Base-by-base conservation (phyloP, 2,797 vertebrate species). In the Tragelaphus eurycerus region DNA sequence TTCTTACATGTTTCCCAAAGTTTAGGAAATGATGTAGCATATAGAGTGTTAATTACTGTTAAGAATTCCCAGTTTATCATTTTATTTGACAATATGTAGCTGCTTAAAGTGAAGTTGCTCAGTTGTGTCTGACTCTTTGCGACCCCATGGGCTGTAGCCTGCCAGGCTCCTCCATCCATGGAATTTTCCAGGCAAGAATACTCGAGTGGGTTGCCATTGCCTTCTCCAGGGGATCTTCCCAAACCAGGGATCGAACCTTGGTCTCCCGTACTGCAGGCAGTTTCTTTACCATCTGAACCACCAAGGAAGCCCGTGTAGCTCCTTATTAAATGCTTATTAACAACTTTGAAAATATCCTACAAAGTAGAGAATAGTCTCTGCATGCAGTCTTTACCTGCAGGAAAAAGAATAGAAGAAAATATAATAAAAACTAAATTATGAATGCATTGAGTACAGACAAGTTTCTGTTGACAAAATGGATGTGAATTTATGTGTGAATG, bases 281-380 rank as follows among this genome's bases (percentile, higher is more conserved):
- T 34, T 2, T 67, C 31, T 67, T 67, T 34, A 67, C n/a, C 2
- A 0, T 71, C 64, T 38, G n/a, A 21, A n/a, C n/a, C 19, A 38
- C 64, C n/a, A 38, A n/a, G 64, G 64, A 38, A 71, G 64, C 67
- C 21, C 0, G 0, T 86, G 19, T 29, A 67, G 50, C n/a, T 93
- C 60, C n/a, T 79, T 95, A 93, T 57, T 86, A 86, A 50, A n/a
- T 83, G n/a, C 74, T 94, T 97, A 50, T 84, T 95, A 94, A 34
- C 38, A 46, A n/a, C 6, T 17, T 52, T 57, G n/a, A 87, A 67
- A 92, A 82, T 82, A 31, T 57, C 83, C 2, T 29, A 86, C 50
- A 31, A 60, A 67, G 23, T 88, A 84, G 50, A 67, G 43, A 74
- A 74, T 79, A 83, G 52, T 88, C 34, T 81, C 67, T 74, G 31